Conservation (phyloP, 2,888 invertebrate species). For the Pogonocherus hispidulus region DNA sequence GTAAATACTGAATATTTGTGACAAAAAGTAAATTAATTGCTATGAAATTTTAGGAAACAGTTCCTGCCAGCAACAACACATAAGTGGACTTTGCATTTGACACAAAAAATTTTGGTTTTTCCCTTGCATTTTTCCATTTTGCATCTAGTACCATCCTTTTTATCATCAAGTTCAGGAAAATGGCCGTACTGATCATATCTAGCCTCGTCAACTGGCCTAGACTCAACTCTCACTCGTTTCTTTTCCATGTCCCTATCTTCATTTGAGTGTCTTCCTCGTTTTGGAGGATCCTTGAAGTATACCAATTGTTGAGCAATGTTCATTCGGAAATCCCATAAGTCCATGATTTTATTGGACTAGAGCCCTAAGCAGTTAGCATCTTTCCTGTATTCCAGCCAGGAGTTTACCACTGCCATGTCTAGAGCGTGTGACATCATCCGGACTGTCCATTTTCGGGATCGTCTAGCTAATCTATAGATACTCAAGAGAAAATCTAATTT, state of each 20-base stretch:
- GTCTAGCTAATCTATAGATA: constrained; percentile 4
- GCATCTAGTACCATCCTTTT: constrained; percentile 2
- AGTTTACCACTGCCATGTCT: constrained; percentile 12
- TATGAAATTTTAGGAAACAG: not conserved
- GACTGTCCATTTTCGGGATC: constrained; percentile 17
- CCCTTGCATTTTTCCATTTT: not conserved
- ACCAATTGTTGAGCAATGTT: constrained; percentile 13
- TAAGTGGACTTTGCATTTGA: not conserved
- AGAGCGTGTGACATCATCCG: constrained; percentile 19
- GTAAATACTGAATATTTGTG: too few species aligned
- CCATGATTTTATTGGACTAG: constrained; percentile 2
- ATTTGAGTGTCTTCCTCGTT: constrained; percentile 13
- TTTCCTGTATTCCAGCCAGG: constrained; percentile 5
- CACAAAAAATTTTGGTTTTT: not conserved
- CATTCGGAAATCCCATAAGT: not conserved
- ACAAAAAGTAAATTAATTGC: too few species aligned
- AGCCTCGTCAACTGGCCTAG: not conserved
- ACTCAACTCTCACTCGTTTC: not conserved
- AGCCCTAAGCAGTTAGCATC: not conserved
- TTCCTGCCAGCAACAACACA: not conserved
- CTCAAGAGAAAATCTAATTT: constrained; percentile 24
- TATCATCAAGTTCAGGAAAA: not conserved
- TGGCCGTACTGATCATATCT: not conserved
- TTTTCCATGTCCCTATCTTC: not conserved
- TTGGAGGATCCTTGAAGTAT: constrained; percentile 14